Percentiles rank a stretch among this genome's conserved stretches.
Evolutionary conservation across 1,140 invertebrate species (phyloP).

Genomic region (Oscheius sp.): DNA sequence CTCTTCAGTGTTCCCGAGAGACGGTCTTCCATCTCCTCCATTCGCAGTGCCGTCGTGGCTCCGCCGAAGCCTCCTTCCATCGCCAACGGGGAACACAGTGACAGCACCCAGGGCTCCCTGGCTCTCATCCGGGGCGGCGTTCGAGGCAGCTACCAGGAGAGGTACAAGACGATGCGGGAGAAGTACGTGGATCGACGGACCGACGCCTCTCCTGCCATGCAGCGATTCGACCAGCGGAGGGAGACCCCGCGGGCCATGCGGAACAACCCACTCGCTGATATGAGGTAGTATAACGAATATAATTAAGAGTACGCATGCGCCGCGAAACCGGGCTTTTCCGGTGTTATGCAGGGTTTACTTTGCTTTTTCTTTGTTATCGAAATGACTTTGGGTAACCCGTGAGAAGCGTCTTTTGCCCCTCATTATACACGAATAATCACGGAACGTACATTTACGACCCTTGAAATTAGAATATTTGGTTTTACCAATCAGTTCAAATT

Average conservation of each 20-base stretch:
- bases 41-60: not conserved
- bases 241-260: not conserved
- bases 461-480: too few relatives aligned
- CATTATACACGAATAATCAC: too few relatives aligned
- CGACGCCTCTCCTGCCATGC: not conserved
- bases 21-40: not conserved
- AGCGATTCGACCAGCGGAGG: not conserved
- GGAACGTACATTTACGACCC: too few relatives aligned
- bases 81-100: not conserved
- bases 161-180: not conserved
- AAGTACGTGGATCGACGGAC: not conserved
- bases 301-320: too few relatives aligned
- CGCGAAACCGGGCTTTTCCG: too few relatives aligned
- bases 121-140: not conserved
- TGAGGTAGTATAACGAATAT: not conserved
- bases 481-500: too few relatives aligned
- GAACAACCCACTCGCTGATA: not conserved
- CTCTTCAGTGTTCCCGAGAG: not conserved
- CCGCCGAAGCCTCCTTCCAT: not conserved
- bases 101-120: not conserved
- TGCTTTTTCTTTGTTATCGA: too few relatives aligned
- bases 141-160: not conserved
- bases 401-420: too few relatives aligned
- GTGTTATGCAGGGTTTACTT: too few relatives aligned
- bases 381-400: too few relatives aligned